Conservation (phyloP, 1,140 invertebrate species). For the Diorhabda elongata region DNA sequence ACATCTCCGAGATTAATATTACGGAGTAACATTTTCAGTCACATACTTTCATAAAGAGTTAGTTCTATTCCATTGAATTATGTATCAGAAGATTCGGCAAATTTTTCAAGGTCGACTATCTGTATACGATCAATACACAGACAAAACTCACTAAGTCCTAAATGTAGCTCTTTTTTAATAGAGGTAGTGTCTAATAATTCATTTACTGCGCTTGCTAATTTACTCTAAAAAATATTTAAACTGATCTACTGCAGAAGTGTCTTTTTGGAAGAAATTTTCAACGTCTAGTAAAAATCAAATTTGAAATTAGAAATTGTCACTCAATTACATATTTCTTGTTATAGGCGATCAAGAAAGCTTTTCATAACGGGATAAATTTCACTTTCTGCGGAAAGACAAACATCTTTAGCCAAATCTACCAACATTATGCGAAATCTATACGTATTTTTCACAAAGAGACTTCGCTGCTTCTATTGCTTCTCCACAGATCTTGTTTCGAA, state of each 20-base stretch:
- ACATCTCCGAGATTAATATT: background rate
- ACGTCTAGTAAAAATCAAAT: background rate
- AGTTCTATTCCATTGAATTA: background rate
- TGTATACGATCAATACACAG: too few relatives aligned
- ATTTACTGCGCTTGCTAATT: too few relatives aligned
- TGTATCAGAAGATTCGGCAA: background rate
- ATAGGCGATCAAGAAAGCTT: constrained; percentile 16
- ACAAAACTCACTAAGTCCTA: too few relatives aligned
- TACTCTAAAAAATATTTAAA: too few relatives aligned
- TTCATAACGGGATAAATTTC: constrained; percentile 18
- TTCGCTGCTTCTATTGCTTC: background rate
- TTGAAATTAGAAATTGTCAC: background rate
- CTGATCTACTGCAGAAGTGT: too few relatives aligned
- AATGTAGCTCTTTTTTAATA: too few relatives aligned
- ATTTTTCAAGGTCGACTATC: background rate
- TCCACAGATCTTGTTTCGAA: background rate
- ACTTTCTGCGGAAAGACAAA: constrained; percentile 19
- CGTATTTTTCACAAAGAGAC: constrained; percentile 4
- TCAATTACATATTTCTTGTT: constrained; percentile 17
- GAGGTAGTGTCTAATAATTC: too few relatives aligned
- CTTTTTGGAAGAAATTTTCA: too few relatives aligned
- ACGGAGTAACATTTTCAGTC: background rate
- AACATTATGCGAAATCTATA: background rate
- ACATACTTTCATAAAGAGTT: background rate
- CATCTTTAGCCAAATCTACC: constrained; percentile 17